Base-by-base conservation (phyloP, 2,888 invertebrate species). In the Noctuana brunneofusca region DNA sequence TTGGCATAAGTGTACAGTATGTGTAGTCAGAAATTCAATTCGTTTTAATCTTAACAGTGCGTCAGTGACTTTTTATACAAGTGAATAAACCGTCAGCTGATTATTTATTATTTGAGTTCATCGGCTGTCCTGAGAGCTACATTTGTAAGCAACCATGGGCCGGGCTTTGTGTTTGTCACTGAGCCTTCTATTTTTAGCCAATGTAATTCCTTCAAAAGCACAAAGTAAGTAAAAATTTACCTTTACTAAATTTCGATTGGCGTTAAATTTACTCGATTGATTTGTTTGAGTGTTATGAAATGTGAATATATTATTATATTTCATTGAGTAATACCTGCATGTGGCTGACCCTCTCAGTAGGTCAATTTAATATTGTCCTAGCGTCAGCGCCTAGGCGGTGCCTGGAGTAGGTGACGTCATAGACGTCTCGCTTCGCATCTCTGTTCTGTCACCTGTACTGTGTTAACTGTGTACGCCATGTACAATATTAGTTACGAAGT, bases 151-250 rank as follows among this genome's bases (percentile, higher is more conserved):
- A 62, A 66, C 58, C 48, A 77, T 75, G 76, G 66, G 60, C 46
- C 71, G 70, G 62, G 65, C 68, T 59, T 65, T 66, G 60, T 74
- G 67, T 68, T 64, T 72, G 64, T 67, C 75, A 57, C 62, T 82
- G 71, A 83, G 76, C 67, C 70, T 81, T 77, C 85, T 86, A 86
- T 84, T 85, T 82, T 75, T 86, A 84, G 79, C 82, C 57, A 72
- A 70, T 66, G 79, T 76, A 72, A 78, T 74, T 74, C 74, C 81
- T 63, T 79, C 79, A 71, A 75, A 76, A 74, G 83, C 83, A 69
- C 83, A 84, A 78, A 83, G 85, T 85, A 75, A 85, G 85, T 83
- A 67, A 12, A 60, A 55, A 62, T 68, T 67, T 66, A 65, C 65
- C 64, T 64, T 30, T 43, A 43, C 6, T 16, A 18, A 38, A 58